Conservation (phyloP, 1,140 invertebrate species). For the Parapsyche elsis region DNA sequence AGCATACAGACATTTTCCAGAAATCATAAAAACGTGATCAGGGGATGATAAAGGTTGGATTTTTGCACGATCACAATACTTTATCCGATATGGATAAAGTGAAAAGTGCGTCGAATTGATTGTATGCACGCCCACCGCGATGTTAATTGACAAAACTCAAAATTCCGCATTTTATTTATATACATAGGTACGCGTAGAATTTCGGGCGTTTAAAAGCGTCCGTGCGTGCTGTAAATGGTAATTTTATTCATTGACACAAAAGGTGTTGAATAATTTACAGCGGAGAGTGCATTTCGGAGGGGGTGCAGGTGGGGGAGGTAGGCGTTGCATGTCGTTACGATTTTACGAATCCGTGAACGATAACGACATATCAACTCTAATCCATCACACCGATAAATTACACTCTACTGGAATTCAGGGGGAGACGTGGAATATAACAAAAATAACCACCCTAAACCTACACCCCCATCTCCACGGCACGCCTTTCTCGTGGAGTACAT, state of each 20-base stretch:
- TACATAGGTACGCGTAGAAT: not conserved
- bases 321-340: not conserved
- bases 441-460: not conserved
- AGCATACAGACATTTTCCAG: no score
- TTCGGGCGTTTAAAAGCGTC: not conserved
- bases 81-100: no score
- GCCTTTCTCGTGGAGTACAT: not conserved
- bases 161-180: no score
- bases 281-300: not conserved
- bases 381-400: not conserved
- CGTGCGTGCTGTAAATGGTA: conserved; percentile 52
- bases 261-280: conserved; percentile 51
- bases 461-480: not conserved
- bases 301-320: not conserved
- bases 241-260: conserved; percentile 56
- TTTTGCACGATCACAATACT: no score
- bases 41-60: no score
- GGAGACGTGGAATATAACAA: not conserved
- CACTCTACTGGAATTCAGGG: not conserved
- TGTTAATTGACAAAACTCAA: no score
- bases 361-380: not conserved
- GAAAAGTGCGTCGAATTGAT: no score
- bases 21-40: no score
- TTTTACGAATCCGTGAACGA: not conserved
- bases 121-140: no score